Base-by-base conservation (phyloP, 2,113 vertebrate species). In the Petrocephalus microphthalmus region DNA sequence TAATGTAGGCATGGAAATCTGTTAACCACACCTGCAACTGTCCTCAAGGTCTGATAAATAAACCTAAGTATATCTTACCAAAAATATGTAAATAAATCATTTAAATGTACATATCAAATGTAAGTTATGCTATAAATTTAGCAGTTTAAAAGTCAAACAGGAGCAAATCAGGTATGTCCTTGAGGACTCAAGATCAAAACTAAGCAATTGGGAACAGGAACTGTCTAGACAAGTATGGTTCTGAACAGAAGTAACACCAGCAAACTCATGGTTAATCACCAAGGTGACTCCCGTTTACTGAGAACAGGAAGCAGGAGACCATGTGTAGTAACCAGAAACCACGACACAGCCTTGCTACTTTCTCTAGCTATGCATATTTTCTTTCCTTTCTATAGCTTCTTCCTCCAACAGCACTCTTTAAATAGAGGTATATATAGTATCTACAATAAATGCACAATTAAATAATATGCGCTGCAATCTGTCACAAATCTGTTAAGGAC, bases 1-100 rank as follows among this genome's bases (percentile, higher is more conserved):
- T 64, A 25, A 64, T 74, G 5, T 13, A 78, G 33, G 17, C 71
- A 78, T 29, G 60, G 71, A 33, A 78, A 78, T 37, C 71, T 37
- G 29, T 42, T 78, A 78, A 78, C n/a, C 71, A 78, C 71, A 78
- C 71, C 71, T 78, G 29, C 29, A 78, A 29, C 71, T 42, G 17
- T 78, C 71, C 71, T 67, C n/a, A 67, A 67, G 60, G 60, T 67
- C 60, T 67, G 25, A 67, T 67, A 67, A 67, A 64, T 64, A 25
- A 64, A 22, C n/a, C 60, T 25, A 64, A 29, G 60, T 67, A 29
- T 29, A 67, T 29, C 60, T 67, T 67, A 67, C 60, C 60, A 67
- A 67, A 60, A 67, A 67, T 67, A 67, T 67, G 60, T 67, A 67
- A 67, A 78, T 78, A 78, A 37, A 78, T 78, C 71, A 78, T 42